Percentiles rank a stretch among this genome's conserved stretches.
phyloP scores from a whole-genome alignment of 2,888 invertebrate genomes.

The Agrypnus murinus region DNA sequence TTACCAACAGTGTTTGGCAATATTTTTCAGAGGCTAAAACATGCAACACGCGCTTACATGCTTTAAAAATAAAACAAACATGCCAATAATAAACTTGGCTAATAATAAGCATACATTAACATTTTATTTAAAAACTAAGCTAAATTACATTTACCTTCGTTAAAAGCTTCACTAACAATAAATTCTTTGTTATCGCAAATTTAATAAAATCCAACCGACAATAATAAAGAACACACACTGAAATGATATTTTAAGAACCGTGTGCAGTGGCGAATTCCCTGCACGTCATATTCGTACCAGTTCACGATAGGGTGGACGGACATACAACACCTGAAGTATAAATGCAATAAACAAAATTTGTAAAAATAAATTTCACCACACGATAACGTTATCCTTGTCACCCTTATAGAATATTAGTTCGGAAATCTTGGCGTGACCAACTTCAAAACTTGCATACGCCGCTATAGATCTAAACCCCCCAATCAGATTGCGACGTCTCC shows the following conservation, averaged over 20 bases:
- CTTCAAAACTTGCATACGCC: conserved; percentile 46
- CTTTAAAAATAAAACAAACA: no score
- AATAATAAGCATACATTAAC: no score
- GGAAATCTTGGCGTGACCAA: conserved; percentile 53
- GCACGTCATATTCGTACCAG: conserved; percentile 50
- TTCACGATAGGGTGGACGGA: conserved; percentile 42
- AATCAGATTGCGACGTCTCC: conserved; percentile 40
- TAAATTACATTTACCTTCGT: neutral
- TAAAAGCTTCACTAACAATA: neutral
- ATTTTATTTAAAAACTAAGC: neutral
- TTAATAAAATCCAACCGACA: neutral
- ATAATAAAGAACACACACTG: conserved; percentile 23
- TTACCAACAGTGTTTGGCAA: no score
- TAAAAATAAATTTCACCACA: conserved; percentile 31
- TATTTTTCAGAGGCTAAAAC: no score
- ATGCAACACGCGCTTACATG: no score
- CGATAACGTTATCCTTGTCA: conserved; percentile 37
- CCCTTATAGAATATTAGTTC: conserved; percentile 37
- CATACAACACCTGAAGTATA: neutral
- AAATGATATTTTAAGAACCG: conserved; percentile 12
- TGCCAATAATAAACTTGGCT: no score
- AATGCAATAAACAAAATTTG: conserved; percentile 21
- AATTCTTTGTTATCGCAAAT: conserved; percentile 6
- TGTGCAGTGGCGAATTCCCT: conserved; percentile 25
- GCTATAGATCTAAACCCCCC: conserved; percentile 41